phyloP scores from a whole-genome alignment of 2,797 vertebrate genomes.

The Anabas testudineus region DNA sequence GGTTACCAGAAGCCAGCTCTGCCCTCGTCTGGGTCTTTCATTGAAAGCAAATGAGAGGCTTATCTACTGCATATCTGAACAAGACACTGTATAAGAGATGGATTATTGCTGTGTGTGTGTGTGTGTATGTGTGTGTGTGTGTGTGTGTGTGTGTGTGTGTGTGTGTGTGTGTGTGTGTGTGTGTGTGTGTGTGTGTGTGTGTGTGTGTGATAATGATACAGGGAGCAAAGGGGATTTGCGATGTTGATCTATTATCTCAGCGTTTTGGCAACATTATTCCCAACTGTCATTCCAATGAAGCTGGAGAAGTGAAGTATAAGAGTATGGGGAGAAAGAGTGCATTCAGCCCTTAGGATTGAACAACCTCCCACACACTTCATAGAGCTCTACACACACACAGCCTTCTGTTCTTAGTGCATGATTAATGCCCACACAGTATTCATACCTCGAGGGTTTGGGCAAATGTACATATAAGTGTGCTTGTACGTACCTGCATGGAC shows the following conservation, averaged over 20 bases:
- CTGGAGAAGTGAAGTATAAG: conserved; percentile 23
- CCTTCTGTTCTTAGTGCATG: conserved; percentile 51
- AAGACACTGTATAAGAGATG: conserved; percentile 53
- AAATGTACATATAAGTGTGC: background rate
- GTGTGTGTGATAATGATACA: conserved; percentile 21
- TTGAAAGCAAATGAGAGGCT: conserved; percentile 60
- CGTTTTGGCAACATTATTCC: conserved; percentile 39
- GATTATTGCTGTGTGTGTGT: conserved; percentile 38
- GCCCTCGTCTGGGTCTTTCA: conserved; percentile 46
- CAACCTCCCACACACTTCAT: conserved; percentile 46
- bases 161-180: conserved; percentile 21
- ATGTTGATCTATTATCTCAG: conserved; percentile 50
- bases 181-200: conserved; percentile 17
- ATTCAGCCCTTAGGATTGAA: conserved; percentile 36
- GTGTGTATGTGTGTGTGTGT: background rate
- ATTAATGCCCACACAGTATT: conserved; percentile 55
- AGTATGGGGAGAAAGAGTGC: background rate
- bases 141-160: background rate
- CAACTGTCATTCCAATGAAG: conserved; percentile 23
- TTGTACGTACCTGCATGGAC: conserved; percentile 21
- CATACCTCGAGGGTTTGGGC: conserved; percentile 40
- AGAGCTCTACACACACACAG: conserved; percentile 18
- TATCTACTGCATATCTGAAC: conserved; percentile 55
- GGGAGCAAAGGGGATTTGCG: conserved; percentile 27
- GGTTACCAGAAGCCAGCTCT: conserved; percentile 24